Evolutionary conservation across 2,888 invertebrate genomes (phyloP).

Genomic region (Pachymerium ferrugineum): DNA sequence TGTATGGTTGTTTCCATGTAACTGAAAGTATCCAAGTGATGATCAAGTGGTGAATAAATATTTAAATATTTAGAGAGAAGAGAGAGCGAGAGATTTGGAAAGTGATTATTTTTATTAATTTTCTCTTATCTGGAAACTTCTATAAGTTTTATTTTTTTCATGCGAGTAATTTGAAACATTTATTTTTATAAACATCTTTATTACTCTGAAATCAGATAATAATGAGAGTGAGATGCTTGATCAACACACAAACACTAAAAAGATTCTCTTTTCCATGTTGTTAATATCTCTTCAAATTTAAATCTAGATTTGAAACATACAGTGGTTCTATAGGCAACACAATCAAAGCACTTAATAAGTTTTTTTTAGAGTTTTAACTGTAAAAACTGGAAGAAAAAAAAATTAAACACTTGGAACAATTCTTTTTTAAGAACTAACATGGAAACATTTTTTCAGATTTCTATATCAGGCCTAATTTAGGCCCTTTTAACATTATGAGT

Average conservation of each 20-base stretch:
- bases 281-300: not conserved
- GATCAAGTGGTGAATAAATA: not conserved
- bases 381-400: slow-evolving; percentile 20
- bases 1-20: not conserved
- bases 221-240: slow-evolving; percentile 15
- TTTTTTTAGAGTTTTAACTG: not conserved
- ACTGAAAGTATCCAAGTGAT: not conserved
- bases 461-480: not conserved
- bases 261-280: not conserved
- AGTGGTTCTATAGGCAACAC: not conserved
- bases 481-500: not conserved
- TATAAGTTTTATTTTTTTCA: not conserved
- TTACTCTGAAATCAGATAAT: slow-evolving; percentile 18
- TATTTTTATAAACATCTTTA: slow-evolving; percentile 18
- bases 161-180: not conserved
- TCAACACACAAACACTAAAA: slow-evolving; percentile 2
- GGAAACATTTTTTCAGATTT: not conserved
- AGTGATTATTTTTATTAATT: not conserved
- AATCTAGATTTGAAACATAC: not conserved
- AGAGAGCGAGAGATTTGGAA: too few species aligned
- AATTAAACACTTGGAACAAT: slow-evolving; percentile 1
- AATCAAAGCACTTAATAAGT: slow-evolving; percentile 6
- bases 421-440: not conserved
- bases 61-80: not conserved
- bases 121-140: not conserved